phyloP scores from a whole-genome alignment of 1,140 invertebrate species.

The Drosophila bocqueti region DNA sequence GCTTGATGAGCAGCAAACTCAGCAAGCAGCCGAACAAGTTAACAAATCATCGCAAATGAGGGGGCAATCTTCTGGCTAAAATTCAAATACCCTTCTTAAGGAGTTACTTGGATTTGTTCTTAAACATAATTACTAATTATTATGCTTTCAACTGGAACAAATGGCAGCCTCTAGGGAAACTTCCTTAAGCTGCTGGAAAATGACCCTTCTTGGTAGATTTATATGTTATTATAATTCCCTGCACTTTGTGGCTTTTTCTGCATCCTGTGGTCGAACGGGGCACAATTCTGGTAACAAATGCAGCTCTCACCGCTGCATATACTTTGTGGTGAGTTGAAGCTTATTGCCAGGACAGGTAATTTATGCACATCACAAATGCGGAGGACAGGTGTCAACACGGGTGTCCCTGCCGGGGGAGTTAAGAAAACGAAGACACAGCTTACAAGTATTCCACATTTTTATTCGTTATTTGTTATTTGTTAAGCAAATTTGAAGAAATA shows the following conservation, averaged over 20 bases:
- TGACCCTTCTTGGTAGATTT: background rate
- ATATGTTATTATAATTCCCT: background rate
- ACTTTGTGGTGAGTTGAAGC: background rate
- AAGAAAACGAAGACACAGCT: background rate
- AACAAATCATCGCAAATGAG: too few species aligned
- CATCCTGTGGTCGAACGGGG: background rate
- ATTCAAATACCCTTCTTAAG: too few species aligned
- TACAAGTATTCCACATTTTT: constrained; percentile 37
- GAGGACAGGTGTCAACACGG: background rate
- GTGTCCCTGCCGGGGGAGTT: background rate
- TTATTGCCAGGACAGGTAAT: background rate
- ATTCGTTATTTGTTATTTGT: constrained; percentile 43
- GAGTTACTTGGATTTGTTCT: too few species aligned
- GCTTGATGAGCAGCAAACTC: too few species aligned
- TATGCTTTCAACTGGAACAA: too few species aligned
- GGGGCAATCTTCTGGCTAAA: too few species aligned
- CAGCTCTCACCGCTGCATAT: background rate
- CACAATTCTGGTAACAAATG: background rate
- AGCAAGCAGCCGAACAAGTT: too few species aligned
- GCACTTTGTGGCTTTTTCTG: background rate
- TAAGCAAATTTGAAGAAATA: constrained; percentile 42
- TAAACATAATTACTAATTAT: too few species aligned
- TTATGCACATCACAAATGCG: background rate
- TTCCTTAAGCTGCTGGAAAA: background rate
- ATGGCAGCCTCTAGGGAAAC: too few species aligned